A percentile compares a stretch with the other conserved stretches of the same genome.
Conservation (phyloP, 2,888 invertebrate species). For the Diarsia rubi region DNA sequence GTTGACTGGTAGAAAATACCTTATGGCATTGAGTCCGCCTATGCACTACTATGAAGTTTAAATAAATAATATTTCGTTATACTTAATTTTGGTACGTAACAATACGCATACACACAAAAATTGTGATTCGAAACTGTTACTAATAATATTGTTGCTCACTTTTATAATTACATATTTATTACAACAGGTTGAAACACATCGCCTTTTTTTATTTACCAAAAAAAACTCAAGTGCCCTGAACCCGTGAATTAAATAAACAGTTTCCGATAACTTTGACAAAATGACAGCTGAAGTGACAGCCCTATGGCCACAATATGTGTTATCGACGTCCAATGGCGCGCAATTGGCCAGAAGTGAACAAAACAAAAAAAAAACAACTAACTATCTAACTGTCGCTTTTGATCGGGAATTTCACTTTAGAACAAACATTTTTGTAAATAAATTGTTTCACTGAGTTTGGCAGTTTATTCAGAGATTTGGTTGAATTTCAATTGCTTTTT, state of each 20-base stretch:
- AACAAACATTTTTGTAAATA: conserved; percentile 47
- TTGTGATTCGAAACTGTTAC: too few relatives aligned
- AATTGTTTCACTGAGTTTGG: conserved; percentile 30
- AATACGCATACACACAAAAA: not conserved
- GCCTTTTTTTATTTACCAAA: not conserved
- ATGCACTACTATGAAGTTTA: too few relatives aligned
- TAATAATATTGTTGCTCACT: too few relatives aligned
- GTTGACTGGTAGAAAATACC: too few relatives aligned
- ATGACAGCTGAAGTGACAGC: conserved; percentile 36
- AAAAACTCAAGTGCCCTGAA: not conserved
- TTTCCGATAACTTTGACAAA: conserved; percentile 9
- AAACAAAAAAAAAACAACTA: conserved; percentile 49
- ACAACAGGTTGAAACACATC: not conserved
- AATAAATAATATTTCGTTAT: too few relatives aligned
- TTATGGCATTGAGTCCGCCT: too few relatives aligned
- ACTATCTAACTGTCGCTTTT: conserved; percentile 50
- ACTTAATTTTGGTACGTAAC: too few relatives aligned
- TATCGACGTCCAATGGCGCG: conserved; percentile 30
- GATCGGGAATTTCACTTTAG: conserved; percentile 55
- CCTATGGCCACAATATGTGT: conserved; percentile 40
- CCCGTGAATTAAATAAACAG: conserved; percentile 4
- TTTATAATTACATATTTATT: too few relatives aligned
- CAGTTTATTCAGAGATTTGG: conserved; percentile 35
- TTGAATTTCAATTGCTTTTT: conserved; percentile 2
- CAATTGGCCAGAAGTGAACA: conserved; percentile 49